These are phyloP conservation scores for Anarrhichthys ocellatus DNA, from an alignment of 2,113 vertebrate genomes.

Conservation along the genomic window DNA sequence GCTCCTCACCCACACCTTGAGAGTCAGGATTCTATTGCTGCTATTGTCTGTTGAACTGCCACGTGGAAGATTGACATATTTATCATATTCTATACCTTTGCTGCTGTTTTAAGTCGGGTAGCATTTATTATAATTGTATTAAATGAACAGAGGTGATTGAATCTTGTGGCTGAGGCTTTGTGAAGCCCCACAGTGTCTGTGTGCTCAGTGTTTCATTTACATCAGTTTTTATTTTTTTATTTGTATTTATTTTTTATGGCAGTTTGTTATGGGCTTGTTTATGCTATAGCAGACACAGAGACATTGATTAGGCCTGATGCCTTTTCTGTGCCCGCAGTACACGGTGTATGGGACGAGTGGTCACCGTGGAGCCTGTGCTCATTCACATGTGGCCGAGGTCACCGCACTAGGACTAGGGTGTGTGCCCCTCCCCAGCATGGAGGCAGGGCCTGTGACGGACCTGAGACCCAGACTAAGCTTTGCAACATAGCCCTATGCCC, in stretches of 20 bases:
- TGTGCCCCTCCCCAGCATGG: constrained; percentile 97
- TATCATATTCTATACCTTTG: neutral
- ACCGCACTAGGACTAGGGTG: constrained; percentile 96
- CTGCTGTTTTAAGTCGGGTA: neutral
- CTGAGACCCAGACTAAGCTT: constrained; percentile 98
- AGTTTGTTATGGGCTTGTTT: constrained; percentile 61
- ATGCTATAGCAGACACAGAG: constrained; percentile 47
- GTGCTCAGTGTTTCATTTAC: constrained; percentile 72
- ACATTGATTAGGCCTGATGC: constrained; percentile 75
- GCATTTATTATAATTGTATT: constrained; percentile 20
- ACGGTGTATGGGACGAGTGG: constrained; percentile 99
- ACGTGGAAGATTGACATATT: constrained; percentile 10
- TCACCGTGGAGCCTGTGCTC: constrained; percentile 99
- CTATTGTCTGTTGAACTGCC: constrained; percentile 1
- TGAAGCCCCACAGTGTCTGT: constrained; percentile 53
- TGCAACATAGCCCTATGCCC: constrained; percentile 99
- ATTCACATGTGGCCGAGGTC: constrained; percentile 98
- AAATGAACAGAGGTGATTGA: constrained; percentile 33
- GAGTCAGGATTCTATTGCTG: constrained; percentile 7
- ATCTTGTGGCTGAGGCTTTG: constrained; percentile 30
- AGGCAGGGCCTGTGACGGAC: constrained; percentile 96
- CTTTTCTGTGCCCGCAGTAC: constrained; percentile 95
- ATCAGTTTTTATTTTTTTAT: constrained; percentile 69
- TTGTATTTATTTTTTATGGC: constrained; percentile 42
- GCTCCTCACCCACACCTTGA: constrained; percentile 12